Conservation (phyloP, 2,113 vertebrate genomes). For the Plotosus lineatus region DNA sequence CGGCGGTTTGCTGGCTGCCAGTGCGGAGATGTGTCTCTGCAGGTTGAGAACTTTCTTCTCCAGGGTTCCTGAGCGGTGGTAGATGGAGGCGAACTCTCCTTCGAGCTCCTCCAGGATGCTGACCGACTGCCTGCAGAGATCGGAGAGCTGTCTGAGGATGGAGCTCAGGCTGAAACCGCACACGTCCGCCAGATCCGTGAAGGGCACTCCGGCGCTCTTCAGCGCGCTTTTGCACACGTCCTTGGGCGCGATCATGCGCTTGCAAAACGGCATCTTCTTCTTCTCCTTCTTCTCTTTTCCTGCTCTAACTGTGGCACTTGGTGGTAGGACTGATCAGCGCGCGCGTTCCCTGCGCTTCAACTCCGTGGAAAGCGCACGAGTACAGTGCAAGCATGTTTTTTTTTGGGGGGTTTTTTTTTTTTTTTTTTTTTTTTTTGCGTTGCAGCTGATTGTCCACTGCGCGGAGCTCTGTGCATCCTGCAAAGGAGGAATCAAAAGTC, state of each 20-base stretch:
- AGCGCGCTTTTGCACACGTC: slow-evolving; percentile 67
- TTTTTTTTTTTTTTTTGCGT: too few species aligned
- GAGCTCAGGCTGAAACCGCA: slow-evolving; percentile 70
- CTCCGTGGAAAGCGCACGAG: slow-evolving; percentile 59
- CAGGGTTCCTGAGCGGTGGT: slow-evolving; percentile 70
- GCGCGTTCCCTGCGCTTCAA: slow-evolving; percentile 40
- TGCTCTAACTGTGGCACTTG: not conserved
- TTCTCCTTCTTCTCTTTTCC: not conserved
- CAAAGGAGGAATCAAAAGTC: slow-evolving; percentile 46
- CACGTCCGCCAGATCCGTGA: slow-evolving; percentile 71
- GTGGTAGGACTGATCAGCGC: slow-evolving; percentile 22
- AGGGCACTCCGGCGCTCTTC: slow-evolving; percentile 52
- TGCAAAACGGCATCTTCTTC: slow-evolving; percentile 74
- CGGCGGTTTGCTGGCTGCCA: slow-evolving; percentile 65
- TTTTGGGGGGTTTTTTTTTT: too few species aligned
- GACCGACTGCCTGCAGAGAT: slow-evolving; percentile 74
- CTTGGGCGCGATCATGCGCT: slow-evolving; percentile 70
- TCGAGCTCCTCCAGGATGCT: slow-evolving; percentile 77
- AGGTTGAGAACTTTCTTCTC: slow-evolving; percentile 68
- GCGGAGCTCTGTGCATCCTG: slow-evolving; percentile 50
- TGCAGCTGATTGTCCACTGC: slow-evolving; percentile 54
- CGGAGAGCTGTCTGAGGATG: slow-evolving; percentile 74
- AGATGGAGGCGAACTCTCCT: slow-evolving; percentile 69
- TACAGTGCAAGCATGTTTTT: slow-evolving; percentile 48
- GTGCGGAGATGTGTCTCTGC: slow-evolving; percentile 66